Conservation (phyloP, 2,113 vertebrate species). For the Penelope pileata region DNA sequence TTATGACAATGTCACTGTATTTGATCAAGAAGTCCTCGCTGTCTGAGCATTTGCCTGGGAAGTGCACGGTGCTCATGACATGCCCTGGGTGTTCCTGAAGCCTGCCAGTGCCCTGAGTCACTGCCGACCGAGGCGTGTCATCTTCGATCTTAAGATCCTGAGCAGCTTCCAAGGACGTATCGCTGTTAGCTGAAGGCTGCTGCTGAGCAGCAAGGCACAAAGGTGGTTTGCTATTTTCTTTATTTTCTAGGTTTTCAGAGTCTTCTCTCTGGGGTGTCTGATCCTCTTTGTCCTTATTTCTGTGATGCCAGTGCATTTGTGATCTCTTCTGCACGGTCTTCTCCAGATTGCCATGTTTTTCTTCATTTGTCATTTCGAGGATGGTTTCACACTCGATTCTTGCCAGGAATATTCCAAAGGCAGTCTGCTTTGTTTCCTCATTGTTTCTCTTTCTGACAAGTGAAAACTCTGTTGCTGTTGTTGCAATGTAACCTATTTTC, state of each 20-base stretch:
- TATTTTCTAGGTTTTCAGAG: not conserved
- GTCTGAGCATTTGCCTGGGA: not conserved
- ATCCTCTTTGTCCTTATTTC: not conserved
- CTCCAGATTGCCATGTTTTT: slow-evolving; percentile 41
- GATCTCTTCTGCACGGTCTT: slow-evolving; percentile 59
- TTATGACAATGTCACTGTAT: slow-evolving; percentile 84
- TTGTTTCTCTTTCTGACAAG: slow-evolving; percentile 70
- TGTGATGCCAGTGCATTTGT: not conserved
- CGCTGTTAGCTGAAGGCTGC: not conserved
- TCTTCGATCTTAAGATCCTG: not conserved
- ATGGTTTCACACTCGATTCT: slow-evolving; percentile 78
- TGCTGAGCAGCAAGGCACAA: not conserved
- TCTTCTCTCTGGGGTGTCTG: not conserved
- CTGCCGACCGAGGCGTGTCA: not conserved
- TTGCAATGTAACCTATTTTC: slow-evolving; percentile 81
- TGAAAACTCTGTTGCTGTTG: slow-evolving; percentile 77
- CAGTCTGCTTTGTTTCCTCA: slow-evolving; percentile 73
- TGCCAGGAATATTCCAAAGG: slow-evolving; percentile 86
- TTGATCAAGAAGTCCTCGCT: slow-evolving; percentile 68
- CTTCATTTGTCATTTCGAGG: slow-evolving; percentile 72
- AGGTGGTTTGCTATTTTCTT: not conserved
- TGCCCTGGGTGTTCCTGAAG: not conserved
- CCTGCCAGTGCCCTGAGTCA: not conserved
- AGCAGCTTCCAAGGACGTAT: not conserved
- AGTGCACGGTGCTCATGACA: accelerated